Base-by-base conservation (phyloP, 2,888 invertebrate genomes). In the Embidobia sp. region DNA sequence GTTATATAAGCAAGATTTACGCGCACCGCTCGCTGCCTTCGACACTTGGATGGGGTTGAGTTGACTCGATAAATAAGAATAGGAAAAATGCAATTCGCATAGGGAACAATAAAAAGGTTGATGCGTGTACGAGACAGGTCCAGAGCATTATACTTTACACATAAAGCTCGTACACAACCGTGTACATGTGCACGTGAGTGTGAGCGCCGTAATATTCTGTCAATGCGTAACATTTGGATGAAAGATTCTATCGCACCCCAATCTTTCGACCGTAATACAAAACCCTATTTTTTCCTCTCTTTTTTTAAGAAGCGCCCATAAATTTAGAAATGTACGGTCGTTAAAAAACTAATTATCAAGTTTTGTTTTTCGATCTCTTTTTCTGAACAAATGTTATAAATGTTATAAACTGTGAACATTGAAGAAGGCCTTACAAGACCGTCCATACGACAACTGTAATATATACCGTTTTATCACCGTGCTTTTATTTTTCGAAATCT, bases 101-200 rank as follows among this genome's bases (percentile, higher is more conserved):
- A 73, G 81, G 75, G 83, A 84, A 86, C 83, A 86, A 85, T 85
- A 77, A 78, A n/a, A 75, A 80, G 80, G 83, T 83, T 81, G 83
- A 85, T 85, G 82, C 83, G 80, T 85, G 84, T 77, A 81, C 80
- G 83, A 85, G 84, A 85, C 87, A 87, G 87, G 87, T 86, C 85
- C 86, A 77, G 79, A 64, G 84, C 81, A 85, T 86, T 87, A 85
- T 85, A 22, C 22, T 22, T 70, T 64, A 66, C 11, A 78, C 59
- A 85, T 84, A 86, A 82, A 81, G 74, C 78, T 53, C 22, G 53
- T 66, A 81, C 40, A 42, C 33, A 11, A 35, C 33, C 10, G 15
- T 15, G 35, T 44, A 44, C 44, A n/a, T n/a, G 44, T 26, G 44
- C 42, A 48, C 35, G 1, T 8, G 13, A 26, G 44, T 10, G 31